Evolutionary conservation across 2,888 invertebrate species (phyloP), one percentile per base, ranked within the genome.

Genomic region (Euplagia quadripunctaria): DNA sequence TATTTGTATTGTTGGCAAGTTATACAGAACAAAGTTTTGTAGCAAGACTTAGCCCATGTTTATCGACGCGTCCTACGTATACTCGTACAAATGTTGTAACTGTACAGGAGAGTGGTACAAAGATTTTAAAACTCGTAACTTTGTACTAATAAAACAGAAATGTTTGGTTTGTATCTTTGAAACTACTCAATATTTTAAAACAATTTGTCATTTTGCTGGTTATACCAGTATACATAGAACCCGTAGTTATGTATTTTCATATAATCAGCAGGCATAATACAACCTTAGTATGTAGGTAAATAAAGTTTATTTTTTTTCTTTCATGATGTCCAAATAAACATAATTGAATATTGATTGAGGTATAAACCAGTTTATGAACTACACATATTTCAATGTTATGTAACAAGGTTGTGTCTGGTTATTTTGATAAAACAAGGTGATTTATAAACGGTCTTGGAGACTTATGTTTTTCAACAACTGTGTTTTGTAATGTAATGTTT

Each of bases 391-490:
- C 51, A 31, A 61, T 61, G 31, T 61, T 61, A 61, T 61, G 31
- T 31, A 61, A 61, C 61, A 66, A 66, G 49, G 49, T 66, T 66
- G 31, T n/a, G 9, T 51, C 66, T 66, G 66, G 49, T 31, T 66
- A 49, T 31, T 31, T 49, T 31, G 16, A 49, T 49, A 49, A 46
- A 20, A 20, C 7, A 49, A 66, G 31, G 46, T 49, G 49, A 20
- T 9, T 66, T 66, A 17, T 14, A 41, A 66, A 66, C 16, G 11
- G 17, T 49, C 66, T 51, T 6, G 31, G 49, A 66, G 7, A 31
- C 46, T 20, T 31, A 31, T 31, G 66, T 66, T 51, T 51, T 49
- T 9, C 16, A 20, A 65, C 0, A 20, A 66, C 16, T 66, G n/a
- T 12, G 46, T 52, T 11, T 58, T 58, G 58, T 58, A 52, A 5